Conservation (phyloP, 2,113 vertebrate species). For the Paratilapia polleni region DNA sequence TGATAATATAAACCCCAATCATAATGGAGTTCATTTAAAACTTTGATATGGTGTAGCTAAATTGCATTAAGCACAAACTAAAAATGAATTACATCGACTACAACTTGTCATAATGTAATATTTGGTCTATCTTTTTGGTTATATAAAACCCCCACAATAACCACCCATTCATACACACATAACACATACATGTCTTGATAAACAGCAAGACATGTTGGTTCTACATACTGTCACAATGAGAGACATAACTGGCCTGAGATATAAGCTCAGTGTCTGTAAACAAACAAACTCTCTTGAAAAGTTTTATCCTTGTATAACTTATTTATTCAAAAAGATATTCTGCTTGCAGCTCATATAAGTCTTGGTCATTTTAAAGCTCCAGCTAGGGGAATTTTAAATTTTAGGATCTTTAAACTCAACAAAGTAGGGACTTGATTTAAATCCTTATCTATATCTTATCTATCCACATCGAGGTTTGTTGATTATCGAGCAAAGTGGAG, state of each 20-base stretch:
- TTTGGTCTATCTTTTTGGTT: too few relatives aligned
- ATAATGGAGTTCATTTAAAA: background rate
- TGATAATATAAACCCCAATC: background rate
- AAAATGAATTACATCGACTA: background rate
- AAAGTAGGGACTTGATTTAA: background rate
- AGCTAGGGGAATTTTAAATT: background rate
- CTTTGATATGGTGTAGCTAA: background rate
- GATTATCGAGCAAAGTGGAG: background rate
- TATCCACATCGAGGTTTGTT: background rate
- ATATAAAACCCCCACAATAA: too few relatives aligned
- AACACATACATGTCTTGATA: background rate
- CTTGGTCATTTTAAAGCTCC: background rate
- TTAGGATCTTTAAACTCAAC: background rate
- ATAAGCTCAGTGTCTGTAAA: background rate
- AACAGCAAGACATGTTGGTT: background rate
- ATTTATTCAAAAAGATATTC: background rate
- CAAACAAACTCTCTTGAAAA: background rate
- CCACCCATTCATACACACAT: background rate
- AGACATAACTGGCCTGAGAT: background rate
- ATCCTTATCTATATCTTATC: too few relatives aligned
- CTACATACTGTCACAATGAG: background rate
- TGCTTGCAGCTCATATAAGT: background rate
- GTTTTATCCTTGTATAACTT: background rate
- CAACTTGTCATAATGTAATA: background rate
- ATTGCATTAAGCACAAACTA: background rate